Percentiles rank a stretch among this genome's conserved stretches.
These are phyloP conservation scores for Acronicta alni DNA, from an alignment of 2,888 invertebrate species.

Conservation along the genomic window DNA sequence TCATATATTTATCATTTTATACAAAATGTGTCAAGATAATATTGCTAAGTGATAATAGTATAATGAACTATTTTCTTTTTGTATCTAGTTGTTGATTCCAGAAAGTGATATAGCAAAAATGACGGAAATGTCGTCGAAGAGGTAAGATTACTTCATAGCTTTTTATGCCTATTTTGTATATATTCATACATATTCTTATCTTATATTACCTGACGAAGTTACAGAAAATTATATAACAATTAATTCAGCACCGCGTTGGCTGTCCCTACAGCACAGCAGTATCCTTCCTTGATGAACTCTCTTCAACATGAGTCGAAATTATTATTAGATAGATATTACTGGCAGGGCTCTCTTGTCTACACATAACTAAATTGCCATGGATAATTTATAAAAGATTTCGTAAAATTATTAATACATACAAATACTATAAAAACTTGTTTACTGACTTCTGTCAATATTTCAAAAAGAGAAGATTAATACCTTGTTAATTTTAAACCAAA, in stretches of 20 bases:
- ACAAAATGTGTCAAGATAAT: conserved; percentile 55
- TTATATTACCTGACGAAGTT: conserved; percentile 36
- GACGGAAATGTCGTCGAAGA: conserved; percentile 87
- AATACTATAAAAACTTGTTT: conserved; percentile 40
- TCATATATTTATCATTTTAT: conserved; percentile 36
- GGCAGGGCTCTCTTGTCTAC: neutral
- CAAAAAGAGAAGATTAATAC: conserved; percentile 48
- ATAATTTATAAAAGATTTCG: conserved; percentile 9
- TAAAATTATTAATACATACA: conserved; percentile 4
- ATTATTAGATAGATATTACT: conserved; percentile 4
- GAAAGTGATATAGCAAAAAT: conserved; percentile 74
- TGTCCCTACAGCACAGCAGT: conserved; percentile 15
- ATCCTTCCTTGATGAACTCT: conserved; percentile 17
- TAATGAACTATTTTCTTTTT: conserved; percentile 72
- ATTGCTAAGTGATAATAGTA: conserved; percentile 51
- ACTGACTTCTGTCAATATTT: conserved; percentile 51
- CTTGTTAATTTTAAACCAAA: conserved; percentile 49
- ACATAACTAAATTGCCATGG: conserved; percentile 7
- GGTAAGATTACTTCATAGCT: conserved; percentile 69
- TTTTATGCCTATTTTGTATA: conserved; percentile 10
- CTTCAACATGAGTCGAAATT: conserved; percentile 21
- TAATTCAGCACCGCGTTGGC: conserved; percentile 15
- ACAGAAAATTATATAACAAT: conserved; percentile 38
- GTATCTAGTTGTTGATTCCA: conserved; percentile 60
- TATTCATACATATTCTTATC: neutral